These are phyloP conservation scores for Aspidoscelis tigris DNA, from an alignment of 2,113 vertebrate species.

Conservation along the genomic window DNA sequence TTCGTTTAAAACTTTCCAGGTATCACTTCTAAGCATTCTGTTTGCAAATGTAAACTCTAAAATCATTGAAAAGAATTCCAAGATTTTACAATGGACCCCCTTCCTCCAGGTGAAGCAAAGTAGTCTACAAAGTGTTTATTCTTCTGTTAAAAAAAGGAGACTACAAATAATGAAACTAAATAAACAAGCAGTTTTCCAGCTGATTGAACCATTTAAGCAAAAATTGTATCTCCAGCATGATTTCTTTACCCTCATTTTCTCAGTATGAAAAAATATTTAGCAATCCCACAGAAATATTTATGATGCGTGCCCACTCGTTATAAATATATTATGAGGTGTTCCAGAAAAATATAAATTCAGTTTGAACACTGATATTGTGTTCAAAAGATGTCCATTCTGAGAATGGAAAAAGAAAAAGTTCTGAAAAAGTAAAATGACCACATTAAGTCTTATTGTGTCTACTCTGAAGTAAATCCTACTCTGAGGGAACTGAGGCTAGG, in stretches of 20 bases:
- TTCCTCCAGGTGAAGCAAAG: background rate
- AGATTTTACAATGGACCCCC: background rate
- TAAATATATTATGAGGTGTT: background rate
- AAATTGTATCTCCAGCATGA: background rate
- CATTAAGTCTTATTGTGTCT: no score
- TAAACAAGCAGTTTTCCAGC: background rate
- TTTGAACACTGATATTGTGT: background rate
- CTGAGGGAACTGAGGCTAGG: no score
- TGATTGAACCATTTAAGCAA: background rate
- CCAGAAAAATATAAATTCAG: background rate
- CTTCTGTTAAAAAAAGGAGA: background rate
- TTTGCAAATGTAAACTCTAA: background rate
- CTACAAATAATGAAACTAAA: background rate
- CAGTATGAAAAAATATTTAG: conserved; percentile 18
- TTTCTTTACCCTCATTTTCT: conserved; percentile 11
- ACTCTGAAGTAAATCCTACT: no score
- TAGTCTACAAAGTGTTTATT: background rate
- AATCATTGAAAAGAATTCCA: background rate
- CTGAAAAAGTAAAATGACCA: conserved; percentile 2
- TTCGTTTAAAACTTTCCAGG: background rate
- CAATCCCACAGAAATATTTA: conserved; percentile 5
- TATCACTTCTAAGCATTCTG: background rate
- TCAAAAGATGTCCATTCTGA: conserved; percentile 7
- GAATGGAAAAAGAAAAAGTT: background rate
- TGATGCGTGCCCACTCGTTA: conserved; percentile 20